phyloP scores from a whole-genome alignment of 2,888 invertebrate species.

The Margaritifera margaritifera region DNA sequence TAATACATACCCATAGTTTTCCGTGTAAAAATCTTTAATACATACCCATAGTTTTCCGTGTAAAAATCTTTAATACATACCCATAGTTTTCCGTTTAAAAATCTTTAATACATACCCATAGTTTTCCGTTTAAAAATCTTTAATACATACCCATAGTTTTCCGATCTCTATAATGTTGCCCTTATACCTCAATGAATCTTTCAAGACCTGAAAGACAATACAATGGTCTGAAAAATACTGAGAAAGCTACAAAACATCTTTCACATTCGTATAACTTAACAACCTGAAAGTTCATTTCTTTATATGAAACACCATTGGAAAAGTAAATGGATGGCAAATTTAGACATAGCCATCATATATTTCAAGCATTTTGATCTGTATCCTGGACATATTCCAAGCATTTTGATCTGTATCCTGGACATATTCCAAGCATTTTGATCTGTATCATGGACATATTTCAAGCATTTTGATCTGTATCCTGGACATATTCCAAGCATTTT shows the following conservation, averaged over 20 bases:
- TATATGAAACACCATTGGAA: neutral
- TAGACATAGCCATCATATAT: no score
- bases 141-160: conserved; percentile 86
- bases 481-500: no score
- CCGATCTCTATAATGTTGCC: conserved; percentile 89
- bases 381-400: no score
- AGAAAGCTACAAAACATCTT: neutral
- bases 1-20: conserved; percentile 86
- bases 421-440: no score
- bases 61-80: conserved; percentile 74
- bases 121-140: conserved; percentile 22
- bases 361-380: no score
- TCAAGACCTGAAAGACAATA: conserved; percentile 74
- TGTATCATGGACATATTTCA: no score
- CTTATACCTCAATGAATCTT: conserved; percentile 87
- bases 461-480: no score
- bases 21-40: no score
- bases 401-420: no score
- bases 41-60: no score
- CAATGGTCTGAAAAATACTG: neutral
- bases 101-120: conserved; percentile 82
- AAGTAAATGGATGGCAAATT: neutral
- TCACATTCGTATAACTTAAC: neutral
- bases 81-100: conserved; percentile 85
- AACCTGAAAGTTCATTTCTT: neutral